Base-by-base conservation (phyloP, 64 coral and sea anemone species). In the Stichodactyla mertensii region DNA sequence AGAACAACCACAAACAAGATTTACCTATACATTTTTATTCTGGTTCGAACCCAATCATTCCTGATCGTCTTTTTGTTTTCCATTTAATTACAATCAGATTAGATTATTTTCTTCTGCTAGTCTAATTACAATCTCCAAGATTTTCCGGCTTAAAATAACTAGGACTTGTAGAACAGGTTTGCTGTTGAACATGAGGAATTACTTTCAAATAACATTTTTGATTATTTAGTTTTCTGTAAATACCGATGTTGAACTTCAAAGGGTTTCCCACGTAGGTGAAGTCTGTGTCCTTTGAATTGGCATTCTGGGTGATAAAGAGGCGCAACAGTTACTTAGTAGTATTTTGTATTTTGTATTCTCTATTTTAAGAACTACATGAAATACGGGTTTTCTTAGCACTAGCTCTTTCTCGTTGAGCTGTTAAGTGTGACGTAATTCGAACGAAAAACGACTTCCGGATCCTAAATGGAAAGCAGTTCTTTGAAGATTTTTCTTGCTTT, bases 161-260 rank as follows among this genome's bases (percentile, higher is more conserved):
- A 53, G 31, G 78, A 5, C 12, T 81, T 4, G 54, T 15, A 53
- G 78, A 81, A 61, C 83, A 85, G 9, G 19, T 85, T 12, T 57
- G 55, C 27, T 4, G 19, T 11, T 51, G 9, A 13, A 10, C 24
- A 58, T 57, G 60, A 16, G 83, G 61, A 18, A 18, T 4, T 2
- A 85, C 83, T 7, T 85, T 28, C 27, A 85, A 55, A 22, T 26
- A 85, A 23, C 83, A 85, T 27, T 64, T 57, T 15, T 57, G 60
- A 56, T 85, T 36, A 36, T 85, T 64, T 61, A 22, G 16, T 18
- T 19, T 61, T 52, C 56, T 57, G 83, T 85, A 85, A 22, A 85
- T 85, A 11, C 54, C 27, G 20, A 85, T 12, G 2, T 55, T 24
- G 4, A 4, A 61, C 4, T 16, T 85, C 24, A 4, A 6, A 15